Evolutionary conservation across 2,888 invertebrate genomes (phyloP).

Genomic region (Mythimna albipuncta): DNA sequence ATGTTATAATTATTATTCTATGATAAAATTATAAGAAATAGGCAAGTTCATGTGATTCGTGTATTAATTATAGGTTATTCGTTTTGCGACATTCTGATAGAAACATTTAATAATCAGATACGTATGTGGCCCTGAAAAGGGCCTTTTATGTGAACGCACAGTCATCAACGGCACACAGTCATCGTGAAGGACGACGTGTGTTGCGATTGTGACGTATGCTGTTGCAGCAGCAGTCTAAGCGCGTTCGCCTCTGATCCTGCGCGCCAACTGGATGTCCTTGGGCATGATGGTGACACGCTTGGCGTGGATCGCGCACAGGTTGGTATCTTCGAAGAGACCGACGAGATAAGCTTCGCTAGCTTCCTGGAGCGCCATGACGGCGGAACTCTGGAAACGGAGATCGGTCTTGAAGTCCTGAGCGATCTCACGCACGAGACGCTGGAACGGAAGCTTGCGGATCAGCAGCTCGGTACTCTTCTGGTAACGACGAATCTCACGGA

Average conservation of each 20-base stretch:
- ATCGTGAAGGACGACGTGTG: not conserved
- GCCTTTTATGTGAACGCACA: slow-evolving; percentile 7
- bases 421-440: slow-evolving; percentile 94
- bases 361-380: slow-evolving; percentile 95
- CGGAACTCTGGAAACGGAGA: slow-evolving; percentile 86
- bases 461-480: slow-evolving; percentile 95
- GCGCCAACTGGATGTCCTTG: slow-evolving; percentile 98
- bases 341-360: slow-evolving; percentile 97
- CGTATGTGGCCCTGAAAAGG: slow-evolving; percentile 20
- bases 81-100: not conserved
- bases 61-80: no score
- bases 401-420: slow-evolving; percentile 98
- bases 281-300: slow-evolving; percentile 97
- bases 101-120: slow-evolving; percentile 45
- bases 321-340: slow-evolving; percentile 99
- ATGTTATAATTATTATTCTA: no score
- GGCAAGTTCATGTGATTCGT: no score
- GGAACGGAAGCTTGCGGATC: no score
- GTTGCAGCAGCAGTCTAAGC: slow-evolving; percentile 91
- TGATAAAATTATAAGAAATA: no score
- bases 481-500: slow-evolving; percentile 97
- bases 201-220: not conserved
- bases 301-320: slow-evolving; percentile 93
- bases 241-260: slow-evolving; percentile 98
- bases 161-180: not conserved